These are phyloP conservation scores for Anthonomus grandis DNA, from an alignment of 1,140 invertebrate genomes.

Conservation along the genomic window DNA sequence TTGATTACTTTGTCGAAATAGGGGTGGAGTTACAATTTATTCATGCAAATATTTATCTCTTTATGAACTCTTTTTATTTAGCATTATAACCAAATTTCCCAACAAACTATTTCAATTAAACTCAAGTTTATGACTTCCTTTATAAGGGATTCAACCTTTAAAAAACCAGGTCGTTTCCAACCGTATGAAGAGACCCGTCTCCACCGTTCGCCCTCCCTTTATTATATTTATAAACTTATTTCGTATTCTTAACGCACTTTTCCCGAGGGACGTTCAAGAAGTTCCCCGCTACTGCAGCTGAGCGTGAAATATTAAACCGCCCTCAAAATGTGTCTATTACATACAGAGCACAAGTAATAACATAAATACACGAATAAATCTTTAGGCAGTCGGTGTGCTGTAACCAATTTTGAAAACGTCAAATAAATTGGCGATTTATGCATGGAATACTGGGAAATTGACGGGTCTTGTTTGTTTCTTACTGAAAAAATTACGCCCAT, in stretches of 20 bases:
- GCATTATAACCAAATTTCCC: too few relatives aligned
- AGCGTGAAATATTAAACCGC: conserved; percentile 32
- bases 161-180: too few relatives aligned
- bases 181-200: too few relatives aligned
- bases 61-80: too few relatives aligned
- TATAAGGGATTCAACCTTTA: too few relatives aligned
- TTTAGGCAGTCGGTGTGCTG: conserved; percentile 4
- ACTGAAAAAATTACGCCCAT: too few relatives aligned
- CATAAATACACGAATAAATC: conserved; percentile 30
- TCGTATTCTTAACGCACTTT: conserved; percentile 32
- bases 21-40: too few relatives aligned
- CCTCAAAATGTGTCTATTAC: conserved; percentile 31
- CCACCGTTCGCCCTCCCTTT: conserved; percentile 6
- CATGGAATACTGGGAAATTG: background rate
- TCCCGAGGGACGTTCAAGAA: conserved; percentile 19
- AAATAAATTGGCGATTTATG: conserved; percentile 19
- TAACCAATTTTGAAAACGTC: conserved; percentile 12
- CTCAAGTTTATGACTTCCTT: too few relatives aligned
- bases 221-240: conserved; percentile 29
- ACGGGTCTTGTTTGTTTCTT: too few relatives aligned
- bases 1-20: too few relatives aligned
- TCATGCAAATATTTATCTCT: too few relatives aligned
- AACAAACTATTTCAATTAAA: too few relatives aligned
- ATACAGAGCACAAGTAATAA: conserved; percentile 27
- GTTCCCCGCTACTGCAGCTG: conserved; percentile 28